Evolutionary conservation across 2,113 vertebrate genomes (phyloP).

Genomic region (Alectura lathami): DNA sequence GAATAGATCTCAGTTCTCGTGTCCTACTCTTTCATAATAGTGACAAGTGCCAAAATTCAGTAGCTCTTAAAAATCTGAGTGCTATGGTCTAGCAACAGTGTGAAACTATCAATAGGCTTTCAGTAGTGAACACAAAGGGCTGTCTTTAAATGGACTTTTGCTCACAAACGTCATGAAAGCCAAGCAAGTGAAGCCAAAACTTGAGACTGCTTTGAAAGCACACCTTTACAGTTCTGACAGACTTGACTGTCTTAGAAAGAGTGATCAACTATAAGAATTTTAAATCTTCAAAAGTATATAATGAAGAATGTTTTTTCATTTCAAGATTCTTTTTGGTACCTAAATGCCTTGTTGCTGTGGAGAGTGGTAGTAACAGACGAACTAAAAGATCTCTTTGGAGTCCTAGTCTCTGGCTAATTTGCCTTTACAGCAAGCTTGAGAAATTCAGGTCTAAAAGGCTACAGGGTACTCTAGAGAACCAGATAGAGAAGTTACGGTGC

Average conservation of each 20-base stretch:
- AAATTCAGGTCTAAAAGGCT: not conserved
- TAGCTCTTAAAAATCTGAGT: not conserved
- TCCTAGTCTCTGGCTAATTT: not conserved
- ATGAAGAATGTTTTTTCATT: not conserved
- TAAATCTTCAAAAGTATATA: not conserved
- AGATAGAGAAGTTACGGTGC: not conserved
- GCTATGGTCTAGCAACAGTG: not conserved
- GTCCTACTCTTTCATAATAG: not conserved
- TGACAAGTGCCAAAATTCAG: not conserved
- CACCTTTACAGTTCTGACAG: not conserved
- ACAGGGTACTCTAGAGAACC: not conserved
- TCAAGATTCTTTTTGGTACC: not conserved
- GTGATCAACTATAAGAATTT: not conserved
- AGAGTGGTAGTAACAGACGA: not conserved
- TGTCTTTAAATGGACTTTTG: not conserved
- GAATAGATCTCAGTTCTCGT: not conserved
- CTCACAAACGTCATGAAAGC: not conserved
- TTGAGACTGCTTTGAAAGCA: not conserved
- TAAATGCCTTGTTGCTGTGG: not conserved
- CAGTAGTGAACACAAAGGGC: not conserved
- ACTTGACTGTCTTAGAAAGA: not conserved
- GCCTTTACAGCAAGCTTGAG: not conserved
- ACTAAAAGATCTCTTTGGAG: not conserved
- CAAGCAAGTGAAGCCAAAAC: not conserved
- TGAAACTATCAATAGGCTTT: not conserved